Percentiles rank a stretch among this genome's conserved stretches.
Conservation (phyloP, 2,797 vertebrate species). For the Bufotes viridis region DNA sequence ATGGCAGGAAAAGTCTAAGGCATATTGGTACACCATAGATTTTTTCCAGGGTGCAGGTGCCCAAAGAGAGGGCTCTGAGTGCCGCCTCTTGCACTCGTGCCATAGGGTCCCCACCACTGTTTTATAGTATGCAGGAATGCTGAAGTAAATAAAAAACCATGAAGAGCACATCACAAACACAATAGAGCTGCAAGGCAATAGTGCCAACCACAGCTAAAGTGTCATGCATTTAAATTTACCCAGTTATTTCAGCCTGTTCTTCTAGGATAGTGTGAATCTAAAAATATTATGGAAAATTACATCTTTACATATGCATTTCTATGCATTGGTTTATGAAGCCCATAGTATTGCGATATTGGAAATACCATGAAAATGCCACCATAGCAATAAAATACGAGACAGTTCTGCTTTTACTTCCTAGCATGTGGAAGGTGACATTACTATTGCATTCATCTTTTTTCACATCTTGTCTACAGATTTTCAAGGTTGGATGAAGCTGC, state of each 20-base stretch:
- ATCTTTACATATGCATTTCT: no score
- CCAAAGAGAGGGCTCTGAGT: no score
- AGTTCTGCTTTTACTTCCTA: neutral
- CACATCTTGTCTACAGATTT: conserved; percentile 24
- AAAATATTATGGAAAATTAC: no score
- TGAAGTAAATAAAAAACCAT: no score
- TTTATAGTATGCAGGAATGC: no score
- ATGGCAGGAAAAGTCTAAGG: no score
- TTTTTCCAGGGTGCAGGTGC: no score
- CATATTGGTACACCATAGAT: no score
- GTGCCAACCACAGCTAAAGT: neutral
- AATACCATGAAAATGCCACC: neutral
- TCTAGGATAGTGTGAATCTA: neutral
- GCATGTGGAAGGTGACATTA: neutral
- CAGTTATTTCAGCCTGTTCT: neutral
- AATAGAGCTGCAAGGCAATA: no score
- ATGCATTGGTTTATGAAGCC: neutral
- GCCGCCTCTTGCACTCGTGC: no score
- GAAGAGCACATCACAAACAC: no score
- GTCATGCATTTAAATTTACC: neutral
- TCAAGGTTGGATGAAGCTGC: conserved; percentile 52
- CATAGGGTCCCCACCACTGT: no score
- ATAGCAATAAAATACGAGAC: neutral
- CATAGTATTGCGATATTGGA: neutral
- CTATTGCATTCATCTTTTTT: conserved; percentile 38